These are phyloP conservation scores for Drosophila bifasciata DNA, from an alignment of 1,140 invertebrate species.

Conservation along the genomic window DNA sequence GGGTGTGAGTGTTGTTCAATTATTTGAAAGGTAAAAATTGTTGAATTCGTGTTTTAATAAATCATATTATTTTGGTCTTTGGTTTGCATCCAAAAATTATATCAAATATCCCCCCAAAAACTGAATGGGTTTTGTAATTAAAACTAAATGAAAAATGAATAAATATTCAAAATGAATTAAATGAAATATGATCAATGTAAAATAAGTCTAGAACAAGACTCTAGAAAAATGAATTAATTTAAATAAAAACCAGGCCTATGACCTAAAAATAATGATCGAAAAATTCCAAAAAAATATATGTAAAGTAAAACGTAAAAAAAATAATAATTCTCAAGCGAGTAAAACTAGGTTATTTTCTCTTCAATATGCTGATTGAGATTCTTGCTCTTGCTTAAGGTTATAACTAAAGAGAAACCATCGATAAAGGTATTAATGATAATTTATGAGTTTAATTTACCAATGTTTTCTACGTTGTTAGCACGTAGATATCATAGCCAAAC, in stretches of 20 bases:
- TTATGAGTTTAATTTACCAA: slow-evolving; percentile 65
- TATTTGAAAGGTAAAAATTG: slow-evolving; percentile 60
- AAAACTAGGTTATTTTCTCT: too few relatives aligned
- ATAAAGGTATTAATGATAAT: slow-evolving; percentile 37
- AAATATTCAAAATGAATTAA: slow-evolving; percentile 5
- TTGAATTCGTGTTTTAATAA: slow-evolving; percentile 66
- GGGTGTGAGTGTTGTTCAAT: slow-evolving; percentile 25
- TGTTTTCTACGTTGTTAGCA: slow-evolving; percentile 66
- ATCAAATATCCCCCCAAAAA: slow-evolving; percentile 18
- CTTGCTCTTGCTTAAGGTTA: slow-evolving; percentile 15
- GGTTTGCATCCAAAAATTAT: slow-evolving; percentile 2
- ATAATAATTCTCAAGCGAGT: too few relatives aligned
- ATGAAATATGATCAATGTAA: neutral
- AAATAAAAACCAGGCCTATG: too few relatives aligned
- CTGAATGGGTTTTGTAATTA: slow-evolving; percentile 8
- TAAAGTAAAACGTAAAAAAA: neutral
- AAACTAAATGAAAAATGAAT: slow-evolving; percentile 18
- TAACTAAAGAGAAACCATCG: slow-evolving; percentile 37
- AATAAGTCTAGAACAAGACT: neutral
- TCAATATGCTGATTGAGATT: neutral
- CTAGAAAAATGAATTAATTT: too few relatives aligned
- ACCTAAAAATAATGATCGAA: neutral
- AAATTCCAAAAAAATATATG: neutral
- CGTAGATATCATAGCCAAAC: slow-evolving; percentile 32
- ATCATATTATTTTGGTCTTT: slow-evolving; percentile 53